These are phyloP conservation scores for Andricus grossulariae DNA, from an alignment of 1,140 invertebrate species.

Conservation along the genomic window DNA sequence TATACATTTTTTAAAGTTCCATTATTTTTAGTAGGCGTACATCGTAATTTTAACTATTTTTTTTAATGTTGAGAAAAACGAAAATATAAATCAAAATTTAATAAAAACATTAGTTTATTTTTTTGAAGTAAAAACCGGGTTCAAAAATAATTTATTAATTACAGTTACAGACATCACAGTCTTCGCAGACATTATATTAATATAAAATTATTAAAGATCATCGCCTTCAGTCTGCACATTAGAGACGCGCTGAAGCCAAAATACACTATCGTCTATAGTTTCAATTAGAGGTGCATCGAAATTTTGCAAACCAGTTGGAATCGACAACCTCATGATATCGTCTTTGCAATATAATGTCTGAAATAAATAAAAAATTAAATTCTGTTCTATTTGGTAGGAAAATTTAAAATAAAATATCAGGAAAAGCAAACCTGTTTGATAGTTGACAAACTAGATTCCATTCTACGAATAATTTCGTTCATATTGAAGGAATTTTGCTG, in stretches of 20 bases:
- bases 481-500: conserved; percentile 19
- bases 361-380: conserved; percentile 33
- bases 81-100: too few species aligned
- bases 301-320: conserved; percentile 39
- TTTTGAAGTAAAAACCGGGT: too few species aligned
- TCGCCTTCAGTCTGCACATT: conserved; percentile 34
- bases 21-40: too few species aligned
- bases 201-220: neutral
- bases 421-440: conserved; percentile 42
- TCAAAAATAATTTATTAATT: too few species aligned
- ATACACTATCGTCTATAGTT: conserved; percentile 50
- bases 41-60: too few species aligned
- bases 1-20: too few species aligned
- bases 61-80: too few species aligned
- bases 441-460: conserved; percentile 40
- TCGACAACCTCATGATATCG: conserved; percentile 37
- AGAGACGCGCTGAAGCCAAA: conserved; percentile 39
- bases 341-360: conserved; percentile 53
- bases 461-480: conserved; percentile 37
- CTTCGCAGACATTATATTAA: too few species aligned
- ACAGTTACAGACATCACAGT: too few species aligned
- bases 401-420: neutral
- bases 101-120: too few species aligned
- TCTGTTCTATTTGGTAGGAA: neutral
- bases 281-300: conserved; percentile 37